Conservation (phyloP, 2,113 vertebrate genomes). For the Myanophis thanlyinensis region DNA sequence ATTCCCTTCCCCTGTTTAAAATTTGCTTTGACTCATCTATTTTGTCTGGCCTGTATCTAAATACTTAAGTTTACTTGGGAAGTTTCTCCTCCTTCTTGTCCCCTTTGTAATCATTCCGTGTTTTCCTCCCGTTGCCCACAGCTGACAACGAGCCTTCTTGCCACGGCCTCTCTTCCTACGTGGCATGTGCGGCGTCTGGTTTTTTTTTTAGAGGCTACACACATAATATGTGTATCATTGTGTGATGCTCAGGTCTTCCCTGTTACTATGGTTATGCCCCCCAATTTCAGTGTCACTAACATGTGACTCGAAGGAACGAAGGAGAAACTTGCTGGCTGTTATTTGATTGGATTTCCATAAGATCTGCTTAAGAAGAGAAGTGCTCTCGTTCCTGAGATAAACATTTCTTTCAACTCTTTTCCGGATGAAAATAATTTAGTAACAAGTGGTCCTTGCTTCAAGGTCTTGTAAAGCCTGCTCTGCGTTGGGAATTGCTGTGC, state of each 20-base stretch:
- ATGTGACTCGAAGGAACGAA: conserved; percentile 23
- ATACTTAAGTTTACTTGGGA: neutral
- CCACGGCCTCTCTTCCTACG: neutral
- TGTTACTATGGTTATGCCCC: neutral
- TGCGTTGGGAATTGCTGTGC: neutral
- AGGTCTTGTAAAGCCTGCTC: conserved; percentile 35
- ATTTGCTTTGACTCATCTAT: neutral
- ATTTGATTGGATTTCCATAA: conserved; percentile 43
- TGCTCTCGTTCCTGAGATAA: conserved; percentile 14
- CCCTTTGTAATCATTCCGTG: neutral
- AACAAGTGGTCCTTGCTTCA: conserved; percentile 62
- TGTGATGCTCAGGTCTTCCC: neutral
- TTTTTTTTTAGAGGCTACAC: neutral
- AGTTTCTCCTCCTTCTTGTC: neutral
- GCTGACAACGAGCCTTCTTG: neutral
- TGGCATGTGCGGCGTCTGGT: neutral
- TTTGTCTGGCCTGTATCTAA: neutral
- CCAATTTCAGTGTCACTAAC: neutral
- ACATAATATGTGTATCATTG: neutral
- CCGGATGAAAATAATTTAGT: conserved; percentile 56
- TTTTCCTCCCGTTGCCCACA: neutral
- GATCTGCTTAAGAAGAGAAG: conserved; percentile 39
- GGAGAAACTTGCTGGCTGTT: neutral
- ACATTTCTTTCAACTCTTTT: conserved; percentile 26
- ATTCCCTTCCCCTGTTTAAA: neutral